phyloP scores from a whole-genome alignment of 1,140 invertebrate species.

The Drosophila azteca region DNA sequence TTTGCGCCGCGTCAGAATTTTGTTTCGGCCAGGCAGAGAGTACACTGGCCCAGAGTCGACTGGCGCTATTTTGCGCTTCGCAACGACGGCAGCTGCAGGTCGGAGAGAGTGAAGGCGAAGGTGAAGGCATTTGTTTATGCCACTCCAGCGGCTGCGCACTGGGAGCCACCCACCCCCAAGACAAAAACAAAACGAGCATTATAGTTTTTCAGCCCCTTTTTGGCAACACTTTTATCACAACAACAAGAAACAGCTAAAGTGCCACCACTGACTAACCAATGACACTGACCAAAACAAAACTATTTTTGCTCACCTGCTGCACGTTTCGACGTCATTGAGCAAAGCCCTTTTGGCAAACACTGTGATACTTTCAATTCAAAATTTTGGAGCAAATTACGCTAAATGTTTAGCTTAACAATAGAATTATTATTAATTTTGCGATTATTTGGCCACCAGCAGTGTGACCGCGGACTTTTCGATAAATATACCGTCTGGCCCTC shows the following conservation, averaged over 20 bases:
- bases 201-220: conserved; percentile 10
- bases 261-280: conserved; percentile 5
- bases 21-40: conserved; percentile 40
- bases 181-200: not conserved
- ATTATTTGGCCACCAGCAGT: too few relatives aligned
- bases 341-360: conserved; percentile 16
- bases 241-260: conserved; percentile 21
- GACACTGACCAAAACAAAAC: not conserved
- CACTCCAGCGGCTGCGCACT: conserved; percentile 63
- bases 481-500: too few relatives aligned
- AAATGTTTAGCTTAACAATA: too few relatives aligned
- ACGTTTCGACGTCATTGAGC: conserved; percentile 28
- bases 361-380: not conserved
- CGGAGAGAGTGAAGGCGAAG: conserved; percentile 40
- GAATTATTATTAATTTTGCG: too few relatives aligned
- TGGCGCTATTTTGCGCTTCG: conserved; percentile 55
- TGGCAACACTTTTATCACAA: conserved; percentile 30
- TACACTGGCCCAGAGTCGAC: conserved; percentile 64
- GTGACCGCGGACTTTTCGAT: too few relatives aligned
- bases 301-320: conserved; percentile 14
- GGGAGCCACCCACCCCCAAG: conserved; percentile 16
- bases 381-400: not conserved
- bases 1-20: conserved; percentile 32
- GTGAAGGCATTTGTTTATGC: conserved; percentile 75
- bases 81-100: not conserved